These are phyloP conservation scores for Hafferia zeledoni DNA, from an alignment of 2,797 vertebrate genomes.

Conservation along the genomic window DNA sequence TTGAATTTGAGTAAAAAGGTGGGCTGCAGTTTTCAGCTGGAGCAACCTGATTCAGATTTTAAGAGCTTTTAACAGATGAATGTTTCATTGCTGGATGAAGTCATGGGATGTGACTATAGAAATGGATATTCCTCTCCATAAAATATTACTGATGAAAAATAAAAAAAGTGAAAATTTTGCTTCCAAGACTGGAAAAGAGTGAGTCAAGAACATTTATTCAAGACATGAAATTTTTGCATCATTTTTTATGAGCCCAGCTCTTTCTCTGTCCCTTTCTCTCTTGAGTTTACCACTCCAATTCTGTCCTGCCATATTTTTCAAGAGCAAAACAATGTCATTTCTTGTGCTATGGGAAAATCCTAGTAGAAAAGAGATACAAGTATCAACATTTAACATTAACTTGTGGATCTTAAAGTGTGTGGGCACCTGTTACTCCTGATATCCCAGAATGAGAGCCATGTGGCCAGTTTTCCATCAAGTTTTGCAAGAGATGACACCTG, in stretches of 20 bases:
- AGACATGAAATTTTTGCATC: background rate
- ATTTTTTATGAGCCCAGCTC: background rate
- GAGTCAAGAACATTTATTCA: background rate
- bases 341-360: background rate
- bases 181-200: background rate
- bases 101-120: accelerated
- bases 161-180: background rate
- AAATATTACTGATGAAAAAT: background rate
- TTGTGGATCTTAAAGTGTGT: background rate
- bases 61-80: background rate
- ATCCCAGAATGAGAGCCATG: background rate
- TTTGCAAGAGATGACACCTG: background rate
- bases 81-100: background rate
- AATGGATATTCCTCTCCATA: background rate
- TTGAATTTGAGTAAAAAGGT: background rate
- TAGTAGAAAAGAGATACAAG: background rate
- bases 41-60: background rate
- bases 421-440: background rate
- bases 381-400: background rate
- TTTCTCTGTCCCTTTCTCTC: background rate
- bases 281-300: background rate
- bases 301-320: background rate
- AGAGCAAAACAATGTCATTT: background rate
- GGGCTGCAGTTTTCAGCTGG: accelerated
- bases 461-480: background rate